A percentile compares a stretch with the other conserved stretches of the same genome.
Evolutionary conservation across 2,888 invertebrate genomes (phyloP).

Genomic region (Bimastos eiseni): DNA sequence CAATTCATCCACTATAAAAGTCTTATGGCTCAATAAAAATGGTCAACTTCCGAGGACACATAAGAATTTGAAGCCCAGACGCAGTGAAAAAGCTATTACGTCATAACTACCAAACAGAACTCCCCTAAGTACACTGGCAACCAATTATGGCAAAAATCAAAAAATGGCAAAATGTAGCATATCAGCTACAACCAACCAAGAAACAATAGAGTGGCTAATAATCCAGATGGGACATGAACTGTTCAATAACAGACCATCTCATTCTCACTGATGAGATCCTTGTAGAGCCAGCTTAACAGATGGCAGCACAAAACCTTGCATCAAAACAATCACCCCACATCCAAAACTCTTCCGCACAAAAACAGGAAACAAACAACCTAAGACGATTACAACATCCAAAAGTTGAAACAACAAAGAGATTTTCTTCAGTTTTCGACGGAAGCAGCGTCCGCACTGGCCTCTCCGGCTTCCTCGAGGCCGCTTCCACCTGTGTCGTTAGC

Average conservation of each 20-base stretch:
- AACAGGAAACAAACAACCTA: slow-evolving; percentile 1
- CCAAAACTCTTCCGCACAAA: neutral
- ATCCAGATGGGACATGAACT: neutral
- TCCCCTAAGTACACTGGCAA: neutral
- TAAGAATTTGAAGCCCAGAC: neutral
- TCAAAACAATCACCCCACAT: neutral
- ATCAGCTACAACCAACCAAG: neutral
- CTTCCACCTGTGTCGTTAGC: neutral
- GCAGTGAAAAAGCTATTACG: neutral
- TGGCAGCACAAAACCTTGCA: neutral
- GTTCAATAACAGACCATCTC: neutral
- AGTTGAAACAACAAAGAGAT: slow-evolving; percentile 7
- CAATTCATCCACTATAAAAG: slow-evolving; percentile 2
- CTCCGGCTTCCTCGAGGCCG: neutral
- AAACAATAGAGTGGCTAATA: neutral
- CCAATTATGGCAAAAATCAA: neutral
- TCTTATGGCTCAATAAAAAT: neutral
- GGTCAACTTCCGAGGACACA: neutral
- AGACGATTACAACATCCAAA: slow-evolving; percentile 13
- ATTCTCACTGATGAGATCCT: neutral
- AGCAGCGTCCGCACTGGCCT: neutral
- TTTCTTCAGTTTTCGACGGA: slow-evolving; percentile 19
- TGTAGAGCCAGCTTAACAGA: neutral
- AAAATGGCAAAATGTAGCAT: neutral
- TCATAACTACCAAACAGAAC: neutral